These are phyloP conservation scores for Regulus satrapa DNA, from an alignment of 2,113 vertebrate species.

Conservation along the genomic window DNA sequence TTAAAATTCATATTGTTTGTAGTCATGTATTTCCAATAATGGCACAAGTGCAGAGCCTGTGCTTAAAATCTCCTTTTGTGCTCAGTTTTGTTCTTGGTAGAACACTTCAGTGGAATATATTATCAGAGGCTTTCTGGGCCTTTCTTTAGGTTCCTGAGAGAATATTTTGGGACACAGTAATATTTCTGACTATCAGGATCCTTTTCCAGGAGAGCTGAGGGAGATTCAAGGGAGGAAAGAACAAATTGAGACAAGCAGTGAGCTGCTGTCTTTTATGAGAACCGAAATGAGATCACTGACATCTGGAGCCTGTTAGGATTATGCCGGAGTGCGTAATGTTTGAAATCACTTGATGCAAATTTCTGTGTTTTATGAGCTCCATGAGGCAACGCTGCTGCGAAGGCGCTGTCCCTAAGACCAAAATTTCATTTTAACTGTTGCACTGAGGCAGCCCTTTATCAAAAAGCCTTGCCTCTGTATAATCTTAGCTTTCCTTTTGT, in stretches of 20 bases:
- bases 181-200: not conserved
- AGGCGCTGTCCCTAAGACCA: not conserved
- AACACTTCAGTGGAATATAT: not conserved
- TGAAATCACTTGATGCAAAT: not conserved
- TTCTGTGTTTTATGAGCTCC: not conserved
- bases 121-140: not conserved
- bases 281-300: not conserved
- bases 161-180: not conserved
- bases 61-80: not conserved
- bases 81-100: not conserved
- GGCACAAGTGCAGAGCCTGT: not conserved
- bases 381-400: not conserved
- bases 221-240: not conserved
- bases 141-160: not conserved
- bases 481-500: not conserved
- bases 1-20: not conserved
- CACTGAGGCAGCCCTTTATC: not conserved
- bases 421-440: not conserved
- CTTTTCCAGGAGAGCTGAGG: not conserved
- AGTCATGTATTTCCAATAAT: not conserved
- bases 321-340: not conserved
- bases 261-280: not conserved
- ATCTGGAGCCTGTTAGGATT: slow-evolving; percentile 23
- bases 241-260: not conserved
- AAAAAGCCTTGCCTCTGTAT: not conserved